Conservation (phyloP, 2,113 vertebrate species). For the Natator depressus region DNA sequence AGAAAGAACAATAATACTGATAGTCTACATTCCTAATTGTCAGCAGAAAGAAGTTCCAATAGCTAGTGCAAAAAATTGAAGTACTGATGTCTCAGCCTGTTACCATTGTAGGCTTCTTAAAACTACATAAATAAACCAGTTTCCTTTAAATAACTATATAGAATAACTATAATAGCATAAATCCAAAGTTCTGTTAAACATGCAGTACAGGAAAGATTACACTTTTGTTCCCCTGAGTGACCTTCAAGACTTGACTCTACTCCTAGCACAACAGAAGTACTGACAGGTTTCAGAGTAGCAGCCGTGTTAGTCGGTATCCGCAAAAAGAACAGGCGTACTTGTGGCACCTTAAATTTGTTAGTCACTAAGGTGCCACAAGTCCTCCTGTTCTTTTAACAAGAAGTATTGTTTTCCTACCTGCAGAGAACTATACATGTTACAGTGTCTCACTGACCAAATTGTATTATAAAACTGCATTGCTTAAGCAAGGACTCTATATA, state of each 20-base stretch:
- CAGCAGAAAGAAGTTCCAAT: background rate
- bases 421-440: rapidly evolving
- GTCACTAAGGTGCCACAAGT: too few relatives aligned
- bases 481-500: background rate
- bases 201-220: background rate
- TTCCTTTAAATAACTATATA: background rate
- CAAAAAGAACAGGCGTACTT: too few relatives aligned
- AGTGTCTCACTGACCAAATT: background rate
- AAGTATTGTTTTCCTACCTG: background rate
- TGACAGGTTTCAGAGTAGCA: too few relatives aligned
- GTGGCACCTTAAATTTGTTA: too few relatives aligned
- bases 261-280: background rate
- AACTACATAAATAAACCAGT: background rate
- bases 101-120: background rate
- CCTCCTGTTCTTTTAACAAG: too few relatives aligned
- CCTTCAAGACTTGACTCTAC: background rate
- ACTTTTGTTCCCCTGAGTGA: background rate
- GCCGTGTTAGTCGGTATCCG: too few relatives aligned
- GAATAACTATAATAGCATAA: background rate
- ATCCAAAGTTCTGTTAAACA: background rate
- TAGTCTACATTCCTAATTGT: rapidly evolving
- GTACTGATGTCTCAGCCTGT: slow-evolving; percentile 11
- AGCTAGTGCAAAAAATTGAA: background rate
- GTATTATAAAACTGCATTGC: rapidly evolving
- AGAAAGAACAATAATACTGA: background rate